Evolutionary conservation across 2,113 vertebrate species (phyloP), one percentile per base, ranked within the genome.

Genomic region (Channa argus): DNA sequence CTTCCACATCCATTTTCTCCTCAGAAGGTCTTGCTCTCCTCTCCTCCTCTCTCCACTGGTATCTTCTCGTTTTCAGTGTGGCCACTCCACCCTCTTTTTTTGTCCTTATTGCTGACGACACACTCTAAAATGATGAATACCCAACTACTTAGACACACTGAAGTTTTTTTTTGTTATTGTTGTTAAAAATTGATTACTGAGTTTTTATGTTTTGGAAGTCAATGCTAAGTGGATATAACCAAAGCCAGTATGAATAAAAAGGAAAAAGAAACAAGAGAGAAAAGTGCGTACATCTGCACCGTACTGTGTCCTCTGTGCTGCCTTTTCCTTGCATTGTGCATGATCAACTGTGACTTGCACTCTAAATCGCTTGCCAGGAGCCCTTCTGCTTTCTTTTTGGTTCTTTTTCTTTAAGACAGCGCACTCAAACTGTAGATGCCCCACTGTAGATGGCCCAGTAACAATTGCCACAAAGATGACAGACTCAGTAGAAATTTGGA

Each of bases 251-350:
- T 63, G 63, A 11, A 1, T 24, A 11, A 8, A 24, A 46, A 75
- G 33, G 12, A 5, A 10, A 74, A 77, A 11, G 24, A 3, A 52
- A 81, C 74, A 46, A 79, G 77, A 58, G 77, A 71, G 13, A 44
- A 65, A 76, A 70, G 74, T 62, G 61, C 74, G 68, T 56, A 73
- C 58, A 70, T 74, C 83, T 83, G 68, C 74, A 71, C 24, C 1
- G 33, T 61, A 64, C 56, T 71, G 43, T 74, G 77, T 80, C 46
- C 74, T 69, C 3, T 52, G 54, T 49, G 61, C 62, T 74, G 61
- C 49, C 44, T 55, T 83, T 73, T 78, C 37, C 47, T 61, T 56
- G 72, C 77, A 79, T 80, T 74, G 77, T 84, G 86, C 74, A 71
- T 58, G 51, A 83, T 81, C 71, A 79, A 75, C 63, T 79, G 60